phyloP scores from a whole-genome alignment of 2,113 vertebrate genomes.

The Diphyllodes magnificus region DNA sequence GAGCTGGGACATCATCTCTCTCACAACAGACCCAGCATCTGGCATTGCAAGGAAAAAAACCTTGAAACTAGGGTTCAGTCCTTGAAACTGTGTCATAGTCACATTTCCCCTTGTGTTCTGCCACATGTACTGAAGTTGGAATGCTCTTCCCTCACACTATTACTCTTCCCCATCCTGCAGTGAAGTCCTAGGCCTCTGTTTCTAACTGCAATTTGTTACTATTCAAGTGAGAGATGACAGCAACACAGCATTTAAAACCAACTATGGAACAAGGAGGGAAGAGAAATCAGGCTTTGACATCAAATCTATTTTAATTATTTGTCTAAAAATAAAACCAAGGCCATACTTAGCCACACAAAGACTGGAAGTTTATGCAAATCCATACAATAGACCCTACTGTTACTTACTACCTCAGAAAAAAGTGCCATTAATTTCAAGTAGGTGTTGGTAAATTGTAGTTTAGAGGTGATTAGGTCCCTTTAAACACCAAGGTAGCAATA shows the following conservation, averaged over 20 bases:
- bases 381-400: background rate
- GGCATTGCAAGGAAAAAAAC: background rate
- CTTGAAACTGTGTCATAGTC: background rate
- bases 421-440: background rate
- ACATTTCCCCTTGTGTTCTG: background rate
- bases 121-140: background rate
- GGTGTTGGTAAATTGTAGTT: background rate
- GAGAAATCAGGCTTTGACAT: background rate
- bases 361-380: background rate
- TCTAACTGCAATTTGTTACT: background rate
- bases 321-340: background rate
- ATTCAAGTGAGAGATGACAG: background rate
- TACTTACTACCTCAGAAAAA: background rate
- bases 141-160: background rate
- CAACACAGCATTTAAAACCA: background rate
- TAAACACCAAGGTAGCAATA: background rate
- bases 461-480: background rate
- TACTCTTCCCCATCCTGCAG: background rate
- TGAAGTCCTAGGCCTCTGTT: background rate
- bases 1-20: background rate
- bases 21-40: background rate
- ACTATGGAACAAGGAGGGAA: background rate
- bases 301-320: background rate
- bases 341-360: background rate
- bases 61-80: background rate